Conservation (phyloP, 2,888 invertebrate genomes). For the Latrodectus hesperus region DNA sequence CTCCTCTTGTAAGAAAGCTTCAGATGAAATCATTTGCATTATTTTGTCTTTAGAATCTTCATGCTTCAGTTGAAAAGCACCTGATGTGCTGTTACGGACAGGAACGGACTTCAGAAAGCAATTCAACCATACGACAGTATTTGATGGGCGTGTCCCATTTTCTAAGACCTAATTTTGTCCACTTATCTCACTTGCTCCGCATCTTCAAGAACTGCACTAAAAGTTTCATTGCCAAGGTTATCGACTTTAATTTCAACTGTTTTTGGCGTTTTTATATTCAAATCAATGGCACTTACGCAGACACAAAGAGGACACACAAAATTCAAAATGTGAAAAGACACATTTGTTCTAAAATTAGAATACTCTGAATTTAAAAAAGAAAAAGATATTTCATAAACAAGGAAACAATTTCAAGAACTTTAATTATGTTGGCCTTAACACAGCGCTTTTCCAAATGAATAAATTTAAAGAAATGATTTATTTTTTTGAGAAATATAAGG, state of each 20-base stretch:
- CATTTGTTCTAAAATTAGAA: constrained; percentile 1
- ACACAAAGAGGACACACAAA: constrained; percentile 21
- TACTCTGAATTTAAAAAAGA: not conserved
- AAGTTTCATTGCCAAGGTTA: constrained; percentile 58
- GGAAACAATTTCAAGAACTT: too few species aligned
- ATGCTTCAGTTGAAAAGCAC: constrained; percentile 28
- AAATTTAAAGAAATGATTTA: too few species aligned
- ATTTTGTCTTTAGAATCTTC: constrained; percentile 18
- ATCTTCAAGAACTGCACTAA: constrained; percentile 10
- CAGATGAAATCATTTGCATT: not conserved
- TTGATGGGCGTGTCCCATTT: constrained; percentile 65
- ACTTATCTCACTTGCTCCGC: constrained; percentile 18
- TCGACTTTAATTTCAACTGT: constrained; percentile 34
- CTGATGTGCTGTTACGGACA: constrained; percentile 48
- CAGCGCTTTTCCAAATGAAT: too few species aligned
- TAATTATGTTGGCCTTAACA: too few species aligned
- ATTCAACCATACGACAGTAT: constrained; percentile 58
- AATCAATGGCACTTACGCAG: constrained; percentile 34
- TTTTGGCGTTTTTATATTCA: constrained; percentile 33
- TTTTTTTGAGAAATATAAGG: too few species aligned
- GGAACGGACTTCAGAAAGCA: constrained; percentile 41
- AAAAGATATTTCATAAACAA: too few species aligned
- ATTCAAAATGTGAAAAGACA: not conserved
- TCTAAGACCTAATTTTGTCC: constrained; percentile 42
- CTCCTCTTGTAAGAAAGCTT: not conserved